Base-by-base conservation (phyloP, 2,113 vertebrate genomes). In the Mustelus asterias region DNA sequence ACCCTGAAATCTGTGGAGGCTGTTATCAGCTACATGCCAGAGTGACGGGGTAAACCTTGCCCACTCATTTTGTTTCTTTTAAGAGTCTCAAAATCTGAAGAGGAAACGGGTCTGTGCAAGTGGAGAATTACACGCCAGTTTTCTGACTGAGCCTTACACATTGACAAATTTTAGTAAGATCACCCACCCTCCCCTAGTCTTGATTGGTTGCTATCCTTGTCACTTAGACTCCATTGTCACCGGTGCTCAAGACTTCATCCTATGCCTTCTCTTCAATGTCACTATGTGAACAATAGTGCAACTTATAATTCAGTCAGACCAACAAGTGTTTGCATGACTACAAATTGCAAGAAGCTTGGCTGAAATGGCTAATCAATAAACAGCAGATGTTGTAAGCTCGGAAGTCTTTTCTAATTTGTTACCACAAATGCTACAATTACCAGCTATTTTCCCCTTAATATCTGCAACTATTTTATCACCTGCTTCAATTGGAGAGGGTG, bases 301-400 rank as follows among this genome's bases (percentile, higher is more conserved):
- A 78, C 33, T n/a, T 78, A 37, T n/a, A n/a, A 78, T 78, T 78
- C 33, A 78, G 33, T 37, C 33, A 78, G 76, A 78, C 72, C 10
- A 33, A 76, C 22, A 26, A 72, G 26, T 33, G 29, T 33, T 33
- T 33, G 26, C 26, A 76, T 78, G 76, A 37, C 33, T 78, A n/a
- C 14, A n/a, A 78, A 78, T 78, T 37, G 76, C 33, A 78, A 78
- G 76, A 78, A 78, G n/a, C n/a, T 33, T 37, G n/a, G 76, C 9
- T 78, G 76, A 78, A n/a, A 78, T 78, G 76, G 76, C 76, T 78
- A 78, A 78, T 78, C 76, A 78, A 78, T 78, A 78, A 78, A 78
- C 33, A 78, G 33, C 76, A 78, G 76, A 78, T 78, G 76, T 78
- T 78, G 33, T 78, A 78, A 78, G 76, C 76, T 78, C 76, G 14